phyloP scores from a whole-genome alignment of 2,113 vertebrate genomes.

The Hoplias malabaricus region DNA sequence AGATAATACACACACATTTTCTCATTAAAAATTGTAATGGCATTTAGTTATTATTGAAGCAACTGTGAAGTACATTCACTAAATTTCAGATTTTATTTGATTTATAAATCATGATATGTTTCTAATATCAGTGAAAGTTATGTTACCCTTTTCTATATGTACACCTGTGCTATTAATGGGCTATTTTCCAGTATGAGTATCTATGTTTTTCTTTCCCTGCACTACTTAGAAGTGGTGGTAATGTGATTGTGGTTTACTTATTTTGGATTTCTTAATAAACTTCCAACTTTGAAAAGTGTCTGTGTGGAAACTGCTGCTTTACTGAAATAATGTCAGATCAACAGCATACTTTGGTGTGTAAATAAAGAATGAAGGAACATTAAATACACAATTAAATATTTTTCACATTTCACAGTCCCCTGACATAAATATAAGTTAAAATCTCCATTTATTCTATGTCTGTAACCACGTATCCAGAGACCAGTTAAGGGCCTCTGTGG shows the following conservation, averaged over 20 bases:
- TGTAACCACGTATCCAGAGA: too few species aligned
- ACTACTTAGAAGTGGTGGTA: neutral
- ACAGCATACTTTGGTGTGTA: too few species aligned
- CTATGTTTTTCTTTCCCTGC: neutral
- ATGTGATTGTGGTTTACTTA: neutral
- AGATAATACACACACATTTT: neutral
- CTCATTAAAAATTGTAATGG: neutral
- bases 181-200: neutral
- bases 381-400: too few species aligned
- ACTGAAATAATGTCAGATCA: neutral
- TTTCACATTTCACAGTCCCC: too few species aligned
- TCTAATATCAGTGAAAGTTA: neutral
- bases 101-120: neutral
- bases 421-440: too few species aligned
- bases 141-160: neutral
- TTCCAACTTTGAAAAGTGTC: neutral
- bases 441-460: too few species aligned
- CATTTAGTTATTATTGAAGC: neutral
- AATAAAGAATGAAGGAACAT: too few species aligned
- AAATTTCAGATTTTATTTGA: neutral
- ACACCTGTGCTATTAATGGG: neutral
- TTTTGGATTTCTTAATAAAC: constrained; percentile 7
- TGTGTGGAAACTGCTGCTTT: neutral
- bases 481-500: too few species aligned
- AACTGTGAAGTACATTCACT: neutral